Conservation (phyloP, 2,888 invertebrate species). For the Fissipunctia ypsillon region DNA sequence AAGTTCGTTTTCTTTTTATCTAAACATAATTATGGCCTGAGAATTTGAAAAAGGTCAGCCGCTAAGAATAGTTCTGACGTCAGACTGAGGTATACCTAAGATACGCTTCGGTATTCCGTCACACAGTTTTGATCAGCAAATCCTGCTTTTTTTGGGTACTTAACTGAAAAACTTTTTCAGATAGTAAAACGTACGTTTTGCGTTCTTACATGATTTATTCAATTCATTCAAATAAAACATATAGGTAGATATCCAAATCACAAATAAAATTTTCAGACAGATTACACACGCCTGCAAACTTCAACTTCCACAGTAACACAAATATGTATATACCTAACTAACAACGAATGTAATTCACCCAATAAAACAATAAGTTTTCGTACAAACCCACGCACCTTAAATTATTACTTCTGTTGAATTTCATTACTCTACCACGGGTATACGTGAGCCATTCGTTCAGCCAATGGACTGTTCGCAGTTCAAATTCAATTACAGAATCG, state of each 20-base stretch:
- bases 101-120: neutral
- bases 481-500: conserved; percentile 67
- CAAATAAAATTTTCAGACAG: conserved; percentile 3
- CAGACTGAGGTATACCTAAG: conserved; percentile 19
- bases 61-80: conserved; percentile 49
- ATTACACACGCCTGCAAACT: conserved; percentile 14
- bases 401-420: conserved; percentile 58
- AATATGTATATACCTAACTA: conserved; percentile 14
- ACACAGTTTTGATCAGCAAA: neutral
- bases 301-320: conserved; percentile 25
- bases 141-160: neutral
- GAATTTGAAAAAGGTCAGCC: conserved; percentile 46
- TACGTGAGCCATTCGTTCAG: conserved; percentile 63
- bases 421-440: conserved; percentile 51
- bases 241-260: neutral
- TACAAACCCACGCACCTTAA: conserved; percentile 60
- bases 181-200: too few species aligned
- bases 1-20: conserved; percentile 43
- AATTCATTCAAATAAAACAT: neutral
- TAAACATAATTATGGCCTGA: conserved; percentile 10
- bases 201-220: too few species aligned
- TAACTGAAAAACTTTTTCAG: neutral
- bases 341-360: conserved; percentile 34
- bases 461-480: conserved; percentile 57
- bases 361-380: conserved; percentile 55